phyloP scores from a whole-genome alignment of 2,888 invertebrate genomes.

The Oscheius sp. region DNA sequence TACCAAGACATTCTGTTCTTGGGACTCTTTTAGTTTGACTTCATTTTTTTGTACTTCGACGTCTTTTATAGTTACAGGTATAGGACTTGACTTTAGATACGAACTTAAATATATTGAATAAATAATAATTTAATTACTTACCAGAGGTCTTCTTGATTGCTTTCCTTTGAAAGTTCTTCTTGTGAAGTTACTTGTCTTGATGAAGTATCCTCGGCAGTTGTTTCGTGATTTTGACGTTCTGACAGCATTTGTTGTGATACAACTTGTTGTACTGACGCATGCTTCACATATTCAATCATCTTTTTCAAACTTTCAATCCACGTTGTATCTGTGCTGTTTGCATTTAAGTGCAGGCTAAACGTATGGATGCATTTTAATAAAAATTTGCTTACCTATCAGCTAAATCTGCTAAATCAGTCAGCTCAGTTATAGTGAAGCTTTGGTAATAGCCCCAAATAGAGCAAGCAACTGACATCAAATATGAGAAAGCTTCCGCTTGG shows the following conservation, averaged over 20 bases:
- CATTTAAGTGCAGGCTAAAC: conserved; percentile 41
- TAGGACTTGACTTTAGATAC: too few species aligned
- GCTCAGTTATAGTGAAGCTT: conserved; percentile 32
- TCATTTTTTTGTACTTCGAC: too few species aligned
- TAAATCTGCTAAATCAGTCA: conserved; percentile 53
- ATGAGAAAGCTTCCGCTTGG: conserved; percentile 52
- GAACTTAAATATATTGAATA: too few species aligned
- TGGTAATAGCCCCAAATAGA: conserved; percentile 43
- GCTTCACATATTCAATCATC: conserved; percentile 24
- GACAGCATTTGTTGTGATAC: background rate
- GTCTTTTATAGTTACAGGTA: too few species aligned
- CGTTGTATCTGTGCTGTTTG: conserved; percentile 37
- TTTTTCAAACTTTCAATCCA: conserved; percentile 47
- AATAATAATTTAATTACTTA: too few species aligned
- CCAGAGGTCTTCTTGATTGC: too few species aligned
- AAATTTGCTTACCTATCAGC: conserved; percentile 48
- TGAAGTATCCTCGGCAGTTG: background rate
- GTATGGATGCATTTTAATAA: background rate
- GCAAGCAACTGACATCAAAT: conserved; percentile 47
- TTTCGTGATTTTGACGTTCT: background rate
- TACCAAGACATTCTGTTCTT: too few species aligned
- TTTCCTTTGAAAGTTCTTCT: too few species aligned
- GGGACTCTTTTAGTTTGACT: too few species aligned
- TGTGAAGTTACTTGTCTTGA: too few species aligned
- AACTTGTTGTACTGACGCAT: background rate